A percentile compares a stretch with the other conserved stretches of the same genome.
Evolutionary conservation across 2,888 invertebrate species (phyloP).

Genomic region (Trachelus troglodyta): DNA sequence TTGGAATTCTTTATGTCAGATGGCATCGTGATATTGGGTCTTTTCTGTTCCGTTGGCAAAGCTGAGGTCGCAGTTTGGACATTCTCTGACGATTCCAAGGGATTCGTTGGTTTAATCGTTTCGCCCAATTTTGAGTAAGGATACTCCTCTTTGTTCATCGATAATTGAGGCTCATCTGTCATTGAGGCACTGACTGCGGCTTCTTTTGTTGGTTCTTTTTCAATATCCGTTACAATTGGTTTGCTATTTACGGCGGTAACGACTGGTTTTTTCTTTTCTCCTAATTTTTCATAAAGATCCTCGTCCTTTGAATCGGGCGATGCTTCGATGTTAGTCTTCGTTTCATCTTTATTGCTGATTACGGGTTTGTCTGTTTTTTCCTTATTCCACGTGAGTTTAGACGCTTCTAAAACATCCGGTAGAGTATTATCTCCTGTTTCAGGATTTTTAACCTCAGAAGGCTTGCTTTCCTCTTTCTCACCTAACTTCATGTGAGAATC

Average conservation of each 20-base stretch:
- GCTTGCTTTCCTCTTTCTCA: not conserved
- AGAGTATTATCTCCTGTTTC: not conserved
- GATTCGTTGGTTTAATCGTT: conserved; percentile 23
- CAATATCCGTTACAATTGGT: not conserved
- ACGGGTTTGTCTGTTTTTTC: conserved; percentile 18
- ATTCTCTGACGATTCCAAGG: not conserved
- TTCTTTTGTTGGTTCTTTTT: not conserved
- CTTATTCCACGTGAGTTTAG: not conserved
- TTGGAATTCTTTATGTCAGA: not conserved
- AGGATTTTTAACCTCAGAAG: not conserved
- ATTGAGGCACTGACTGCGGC: not conserved
- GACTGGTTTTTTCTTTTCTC: not conserved
- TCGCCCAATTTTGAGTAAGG: conserved; percentile 28
- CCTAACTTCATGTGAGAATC: not conserved
- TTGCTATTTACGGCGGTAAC: not conserved
- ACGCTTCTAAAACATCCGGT: not conserved
- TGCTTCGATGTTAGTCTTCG: not conserved
- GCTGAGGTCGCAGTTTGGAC: not conserved
- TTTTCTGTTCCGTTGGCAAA: not conserved
- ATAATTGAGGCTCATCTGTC: not conserved
- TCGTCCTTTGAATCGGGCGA: not conserved
- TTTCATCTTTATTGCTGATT: conserved; percentile 1
- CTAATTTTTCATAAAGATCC: not conserved
- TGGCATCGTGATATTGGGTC: not conserved
- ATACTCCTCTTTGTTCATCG: conserved; percentile 7